Percentiles rank a stretch among this genome's conserved stretches.
Conservation (phyloP, 2,113 vertebrate species). For the Arothron firmamentum region DNA sequence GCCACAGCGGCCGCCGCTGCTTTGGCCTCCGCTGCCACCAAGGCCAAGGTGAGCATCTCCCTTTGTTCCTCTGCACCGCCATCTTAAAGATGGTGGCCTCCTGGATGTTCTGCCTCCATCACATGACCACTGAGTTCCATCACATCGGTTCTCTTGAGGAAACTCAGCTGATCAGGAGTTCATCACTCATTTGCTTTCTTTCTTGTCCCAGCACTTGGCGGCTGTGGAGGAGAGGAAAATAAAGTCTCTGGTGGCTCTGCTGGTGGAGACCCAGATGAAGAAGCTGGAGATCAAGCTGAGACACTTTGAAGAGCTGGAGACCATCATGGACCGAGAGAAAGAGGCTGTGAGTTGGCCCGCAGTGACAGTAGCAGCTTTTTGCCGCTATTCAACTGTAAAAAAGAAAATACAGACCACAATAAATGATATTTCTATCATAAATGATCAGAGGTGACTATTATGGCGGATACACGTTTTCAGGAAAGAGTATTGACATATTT, state of each 20-base stretch:
- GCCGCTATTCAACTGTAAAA: neutral
- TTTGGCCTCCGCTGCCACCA: slow-evolving; percentile 95
- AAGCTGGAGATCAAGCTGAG: slow-evolving; percentile 97
- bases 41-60: slow-evolving; percentile 86
- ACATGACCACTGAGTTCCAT: neutral
- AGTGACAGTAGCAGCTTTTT: neutral
- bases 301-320: slow-evolving; percentile 96
- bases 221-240: slow-evolving; percentile 96
- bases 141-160: too few species aligned
- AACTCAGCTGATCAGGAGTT: neutral
- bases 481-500: too few species aligned
- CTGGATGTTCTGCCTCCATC: neutral
- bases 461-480: too few species aligned
- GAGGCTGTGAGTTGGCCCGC: slow-evolving; percentile 84
- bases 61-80: too few species aligned
- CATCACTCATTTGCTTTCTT: neutral
- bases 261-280: slow-evolving; percentile 99
- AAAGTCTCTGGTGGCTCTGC: slow-evolving; percentile 92
- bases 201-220: slow-evolving; percentile 83
- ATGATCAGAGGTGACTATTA: too few species aligned
- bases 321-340: slow-evolving; percentile 97
- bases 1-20: slow-evolving; percentile 96
- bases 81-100: neutral
- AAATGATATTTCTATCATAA: too few species aligned
- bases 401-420: too few species aligned